These are phyloP conservation scores for Macaca fascicularis DNA, from an alignment of 2,113 vertebrate species.

Conservation along the genomic window T2T-MFA8v1.1 NC_088389.1:43012001-43012500, in stretches of 20 bases:
- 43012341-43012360: neutral
- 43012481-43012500: neutral
- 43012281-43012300: neutral
- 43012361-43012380: neutral
- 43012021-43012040: neutral
- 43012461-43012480: neutral
- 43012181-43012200: neutral
- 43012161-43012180: neutral
- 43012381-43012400: accelerated
- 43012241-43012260: neutral
- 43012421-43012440: too few relatives aligned
- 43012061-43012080: neutral
- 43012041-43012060: neutral
- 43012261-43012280: neutral
- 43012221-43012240: neutral
- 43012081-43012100: neutral
- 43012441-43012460: neutral
- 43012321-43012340: neutral
- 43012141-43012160: neutral
- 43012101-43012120: neutral
- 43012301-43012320: neutral
- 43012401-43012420: too few relatives aligned
- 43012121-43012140: neutral
- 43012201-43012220: neutral
- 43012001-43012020: neutral